These are phyloP conservation scores for mouse (Mus musculus) DNA, from an alignment of 2,113 vertebrate genomes.

Conservation along the genomic window GRCm39 chr1:186742001-186742500, in stretches of 20 bases:
- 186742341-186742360: slow-evolving; percentile 88
- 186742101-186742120: background rate
- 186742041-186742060: no score
- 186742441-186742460: slow-evolving; percentile 94
- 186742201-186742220: background rate
- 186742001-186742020: accelerated
- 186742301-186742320: slow-evolving; percentile 90
- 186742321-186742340: slow-evolving; percentile 85
- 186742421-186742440: slow-evolving; percentile 93
- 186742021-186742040: accelerated
- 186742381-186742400: slow-evolving; percentile 90
- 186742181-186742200: background rate
- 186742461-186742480: slow-evolving; percentile 89
- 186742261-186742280: slow-evolving; percentile 56
- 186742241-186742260: slow-evolving; percentile 1
- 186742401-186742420: slow-evolving; percentile 92
- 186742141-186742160: background rate
- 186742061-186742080: accelerated
- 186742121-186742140: background rate
- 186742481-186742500: slow-evolving; percentile 89
- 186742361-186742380: slow-evolving; percentile 88
- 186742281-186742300: slow-evolving; percentile 84
- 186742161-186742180: background rate
- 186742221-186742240: background rate
- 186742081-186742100: background rate